Conservation (phyloP, 1,140 invertebrate genomes). For the Probaryconus sp. region DNA sequence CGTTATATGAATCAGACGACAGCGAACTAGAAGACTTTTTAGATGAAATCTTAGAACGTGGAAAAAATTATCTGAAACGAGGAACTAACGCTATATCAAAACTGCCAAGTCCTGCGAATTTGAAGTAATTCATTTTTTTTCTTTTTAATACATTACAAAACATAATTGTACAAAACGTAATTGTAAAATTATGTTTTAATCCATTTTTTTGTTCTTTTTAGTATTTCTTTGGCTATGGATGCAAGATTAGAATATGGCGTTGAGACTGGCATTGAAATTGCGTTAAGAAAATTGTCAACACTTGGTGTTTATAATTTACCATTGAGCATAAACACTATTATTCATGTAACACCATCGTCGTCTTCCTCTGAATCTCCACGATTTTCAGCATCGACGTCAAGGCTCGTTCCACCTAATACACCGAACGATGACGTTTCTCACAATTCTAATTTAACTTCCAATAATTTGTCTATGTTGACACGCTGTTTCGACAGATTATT, state of each 20-base stretch:
- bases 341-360: constrained; percentile 64
- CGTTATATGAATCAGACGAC: constrained; percentile 85
- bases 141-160: neutral
- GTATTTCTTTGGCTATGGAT: constrained; percentile 86
- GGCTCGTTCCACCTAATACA: constrained; percentile 8
- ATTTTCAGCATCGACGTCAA: constrained; percentile 52
- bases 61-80: constrained; percentile 77
- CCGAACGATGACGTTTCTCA: constrained; percentile 56
- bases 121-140: constrained; percentile 63
- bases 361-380: constrained; percentile 64
- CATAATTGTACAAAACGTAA: neutral
- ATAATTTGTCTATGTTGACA: constrained; percentile 81
- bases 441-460: constrained; percentile 67
- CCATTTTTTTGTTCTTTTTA: constrained; percentile 32
- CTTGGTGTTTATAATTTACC: constrained; percentile 81
- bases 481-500: constrained; percentile 85
- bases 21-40: constrained; percentile 85
- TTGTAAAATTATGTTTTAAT: constrained; percentile 21
- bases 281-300: constrained; percentile 83
- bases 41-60: constrained; percentile 82
- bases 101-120: constrained; percentile 67
- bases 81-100: constrained; percentile 69
- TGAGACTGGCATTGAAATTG: constrained; percentile 85
- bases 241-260: constrained; percentile 87
- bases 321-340: constrained; percentile 78